Conservation (phyloP, 1,140 invertebrate genomes). For the Anastatus disparis region DNA sequence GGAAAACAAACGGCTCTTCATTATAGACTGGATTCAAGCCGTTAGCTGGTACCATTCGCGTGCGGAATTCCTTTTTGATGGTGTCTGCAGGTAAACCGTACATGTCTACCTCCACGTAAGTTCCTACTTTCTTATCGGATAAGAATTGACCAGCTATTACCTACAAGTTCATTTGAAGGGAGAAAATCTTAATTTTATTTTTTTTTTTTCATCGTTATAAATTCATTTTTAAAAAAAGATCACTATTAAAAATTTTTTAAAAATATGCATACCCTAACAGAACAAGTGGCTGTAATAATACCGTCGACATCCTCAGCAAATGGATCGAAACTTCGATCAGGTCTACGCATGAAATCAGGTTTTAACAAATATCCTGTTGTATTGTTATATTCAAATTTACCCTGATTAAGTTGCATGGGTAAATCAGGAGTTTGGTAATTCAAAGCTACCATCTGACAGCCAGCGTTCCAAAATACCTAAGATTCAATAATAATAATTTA, state of each 20-base stretch:
- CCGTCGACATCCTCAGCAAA: constrained; percentile 84
- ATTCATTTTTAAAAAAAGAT: background rate
- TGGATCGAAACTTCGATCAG: constrained; percentile 80
- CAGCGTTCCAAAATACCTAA: constrained; percentile 82
- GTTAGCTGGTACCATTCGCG: constrained; percentile 81
- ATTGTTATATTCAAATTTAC: constrained; percentile 83
- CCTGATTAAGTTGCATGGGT: constrained; percentile 84
- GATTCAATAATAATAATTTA: background rate
- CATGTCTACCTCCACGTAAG: constrained; percentile 88
- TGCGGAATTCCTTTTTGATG: constrained; percentile 85
- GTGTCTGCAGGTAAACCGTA: constrained; percentile 86
- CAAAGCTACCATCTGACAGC: constrained; percentile 83
- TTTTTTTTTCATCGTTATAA: no score
- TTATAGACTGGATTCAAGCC: constrained; percentile 86
- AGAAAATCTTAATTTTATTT: no score
- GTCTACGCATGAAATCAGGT: constrained; percentile 81
- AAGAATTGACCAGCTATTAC: constrained; percentile 63
- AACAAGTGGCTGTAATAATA: constrained; percentile 81
- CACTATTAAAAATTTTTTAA: background rate
- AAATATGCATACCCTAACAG: constrained; percentile 69
- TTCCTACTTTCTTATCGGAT: constrained; percentile 67
- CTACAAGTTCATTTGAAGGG: no score
- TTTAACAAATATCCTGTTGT: constrained; percentile 78
- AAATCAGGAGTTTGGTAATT: constrained; percentile 84
- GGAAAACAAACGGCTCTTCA: constrained; percentile 86